Evolutionary conservation across 2,113 vertebrate species (phyloP).

Genomic region (Forbesichthys agassizii): DNA sequence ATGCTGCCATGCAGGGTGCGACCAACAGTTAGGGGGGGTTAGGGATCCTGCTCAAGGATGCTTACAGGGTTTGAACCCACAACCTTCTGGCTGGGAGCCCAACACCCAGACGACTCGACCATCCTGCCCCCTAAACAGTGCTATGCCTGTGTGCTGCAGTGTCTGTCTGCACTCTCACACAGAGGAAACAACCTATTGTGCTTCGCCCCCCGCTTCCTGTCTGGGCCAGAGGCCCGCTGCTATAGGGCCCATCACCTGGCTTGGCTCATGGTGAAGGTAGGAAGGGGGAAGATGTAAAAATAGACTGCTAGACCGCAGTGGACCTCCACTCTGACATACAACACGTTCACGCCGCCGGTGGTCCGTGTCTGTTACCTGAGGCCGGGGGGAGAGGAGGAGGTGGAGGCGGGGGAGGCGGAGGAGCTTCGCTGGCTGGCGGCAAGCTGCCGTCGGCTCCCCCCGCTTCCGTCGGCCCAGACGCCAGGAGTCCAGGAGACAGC

Average conservation of each 20-base stretch:
- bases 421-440: constrained; percentile 69
- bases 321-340: constrained; percentile 36
- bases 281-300: constrained; percentile 30
- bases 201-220: constrained; percentile 69
- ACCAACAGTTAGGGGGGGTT: too few relatives aligned
- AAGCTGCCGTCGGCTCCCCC: constrained; percentile 59
- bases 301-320: constrained; percentile 14
- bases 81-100: too few relatives aligned
- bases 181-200: constrained; percentile 59
- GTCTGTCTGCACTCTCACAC: constrained; percentile 35
- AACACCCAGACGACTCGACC: too few relatives aligned
- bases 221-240: constrained; percentile 32
- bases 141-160: neutral
- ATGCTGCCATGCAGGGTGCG: too few relatives aligned
- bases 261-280: constrained; percentile 20
- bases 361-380: constrained; percentile 56
- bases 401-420: constrained; percentile 79
- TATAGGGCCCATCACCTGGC: constrained; percentile 37
- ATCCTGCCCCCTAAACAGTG: neutral
- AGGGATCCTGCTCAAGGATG: too few relatives aligned
- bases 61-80: too few relatives aligned
- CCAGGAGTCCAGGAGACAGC: constrained; percentile 39
- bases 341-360: constrained; percentile 21
- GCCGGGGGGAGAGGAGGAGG: constrained; percentile 83
- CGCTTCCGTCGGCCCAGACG: constrained; percentile 31